Conservation (phyloP, 2,888 invertebrate species). For the Eremobia ochroleuca region DNA sequence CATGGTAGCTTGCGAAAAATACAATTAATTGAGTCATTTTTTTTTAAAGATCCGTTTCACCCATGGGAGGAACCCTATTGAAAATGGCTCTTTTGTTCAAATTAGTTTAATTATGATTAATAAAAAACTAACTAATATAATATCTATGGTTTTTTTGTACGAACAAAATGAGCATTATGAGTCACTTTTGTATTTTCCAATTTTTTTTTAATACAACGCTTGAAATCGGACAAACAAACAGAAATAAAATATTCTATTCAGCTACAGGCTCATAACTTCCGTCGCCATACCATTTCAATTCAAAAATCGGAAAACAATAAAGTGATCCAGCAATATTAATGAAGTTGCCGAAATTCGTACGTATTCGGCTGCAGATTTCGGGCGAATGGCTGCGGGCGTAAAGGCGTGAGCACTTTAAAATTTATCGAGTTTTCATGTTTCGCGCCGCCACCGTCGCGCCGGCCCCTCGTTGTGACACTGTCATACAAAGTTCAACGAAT, state of each 20-base stretch:
- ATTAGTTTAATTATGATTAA: no score
- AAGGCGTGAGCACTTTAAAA: conserved; percentile 85
- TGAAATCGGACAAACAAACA: conserved; percentile 23
- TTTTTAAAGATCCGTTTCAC: no score
- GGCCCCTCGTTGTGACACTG: conserved; percentile 59
- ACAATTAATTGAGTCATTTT: no score
- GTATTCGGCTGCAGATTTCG: conserved; percentile 72
- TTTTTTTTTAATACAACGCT: conserved; percentile 22
- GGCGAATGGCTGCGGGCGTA: conserved; percentile 79
- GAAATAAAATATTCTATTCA: conserved; percentile 36
- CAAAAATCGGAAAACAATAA: conserved; percentile 66
- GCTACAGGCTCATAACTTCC: conserved; percentile 24
- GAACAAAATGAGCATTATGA: no score
- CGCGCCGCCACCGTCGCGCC: conserved; percentile 46
- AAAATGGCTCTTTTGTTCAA: no score
- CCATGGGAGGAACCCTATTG: no score
- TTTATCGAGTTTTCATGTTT: conserved; percentile 89
- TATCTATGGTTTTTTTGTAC: no score
- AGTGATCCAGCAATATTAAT: conserved; percentile 65
- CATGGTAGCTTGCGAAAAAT: no score
- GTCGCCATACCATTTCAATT: conserved; percentile 47
- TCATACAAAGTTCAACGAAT: conserved; percentile 63
- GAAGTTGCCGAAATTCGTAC: conserved; percentile 66
- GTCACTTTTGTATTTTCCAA: no score
- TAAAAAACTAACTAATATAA: no score